Evolutionary conservation across 2,113 vertebrate species (phyloP), one percentile per base, ranked within the genome.

Genomic region (Eolophus roseicapilla): DNA sequence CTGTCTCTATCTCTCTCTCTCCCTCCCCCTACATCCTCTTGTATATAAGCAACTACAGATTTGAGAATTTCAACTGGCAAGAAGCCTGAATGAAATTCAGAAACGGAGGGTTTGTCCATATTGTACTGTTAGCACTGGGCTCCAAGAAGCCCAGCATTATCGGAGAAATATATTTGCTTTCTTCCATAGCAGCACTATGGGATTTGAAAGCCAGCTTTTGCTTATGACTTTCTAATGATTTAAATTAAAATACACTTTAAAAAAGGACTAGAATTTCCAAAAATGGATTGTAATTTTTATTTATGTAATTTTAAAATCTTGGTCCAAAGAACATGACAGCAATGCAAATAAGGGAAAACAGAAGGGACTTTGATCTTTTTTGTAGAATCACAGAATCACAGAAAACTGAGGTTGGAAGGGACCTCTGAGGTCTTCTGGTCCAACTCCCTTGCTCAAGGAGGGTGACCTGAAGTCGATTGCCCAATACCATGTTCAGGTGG

Each of bases 191-290:
- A 82, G 10, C 25, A 68, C 14, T 73, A 39, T 10, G 10, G 57
- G 17, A 4, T 97, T 88, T 80, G 67, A 82, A 93, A 95, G 31
- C 17, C 67, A 37, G 49, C 24, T 41, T 59, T 94, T 27, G 43
- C 44, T 41, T 88, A 50, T 8, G 21, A 75, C 43, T 92, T 91
- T 76, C n/a, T 92, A 29, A 43, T 76, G 31, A 87, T 87, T 86
- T 93, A 81, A 87, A 55, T 93, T 55, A 93, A 89, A 78, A 63
- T 49, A 43, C 3, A 57, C 50, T 19, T 17, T 65, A 64, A 80
- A 78, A 90, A 21, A 87, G 59, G 47, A 91, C 46, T 77, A 87
- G 80, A 84, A 79, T 64, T 83, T 41, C 6, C 10, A 90, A 69
- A 64, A 50, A 81, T 37, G 7, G 6, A 23, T 65, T 88, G 28